Evolutionary conservation across 1,140 invertebrate species (phyloP).

Genomic region (Vanessa atalanta): DNA sequence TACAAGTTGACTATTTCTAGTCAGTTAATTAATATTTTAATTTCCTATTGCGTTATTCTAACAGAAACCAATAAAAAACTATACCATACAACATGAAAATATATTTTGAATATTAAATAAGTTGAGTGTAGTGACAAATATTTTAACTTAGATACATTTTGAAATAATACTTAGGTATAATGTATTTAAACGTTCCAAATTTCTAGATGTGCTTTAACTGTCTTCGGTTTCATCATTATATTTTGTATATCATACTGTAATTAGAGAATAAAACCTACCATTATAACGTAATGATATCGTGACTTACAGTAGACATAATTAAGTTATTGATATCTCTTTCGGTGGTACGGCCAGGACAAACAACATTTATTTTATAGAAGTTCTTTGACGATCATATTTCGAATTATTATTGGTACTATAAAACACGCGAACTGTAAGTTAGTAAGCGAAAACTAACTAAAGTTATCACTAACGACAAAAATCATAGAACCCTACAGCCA

Average conservation of each 20-base stretch:
- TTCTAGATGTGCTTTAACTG: not conserved
- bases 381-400: slow-evolving; percentile 26
- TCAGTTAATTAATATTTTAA: not conserved
- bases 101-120: too few species aligned
- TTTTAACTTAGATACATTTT: too few species aligned
- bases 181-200: not conserved
- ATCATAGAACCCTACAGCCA: slow-evolving; percentile 45
- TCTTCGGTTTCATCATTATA: not conserved
- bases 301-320: slow-evolving; percentile 17
- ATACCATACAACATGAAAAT: too few species aligned
- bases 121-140: too few species aligned
- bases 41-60: not conserved
- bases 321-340: slow-evolving; percentile 24
- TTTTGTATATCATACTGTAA: slow-evolving; percentile 3
- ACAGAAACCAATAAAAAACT: too few species aligned
- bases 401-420: slow-evolving; percentile 23
- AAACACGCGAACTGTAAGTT: slow-evolving; percentile 30
- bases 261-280: slow-evolving; percentile 19
- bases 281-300: slow-evolving; percentile 17
- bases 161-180: too few species aligned
- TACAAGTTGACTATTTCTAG: not conserved
- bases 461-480: slow-evolving; percentile 28
- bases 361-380: slow-evolving; percentile 30
- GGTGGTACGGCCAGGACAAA: slow-evolving; percentile 21
- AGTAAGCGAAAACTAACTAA: slow-evolving; percentile 20